Evolutionary conservation across 2,888 invertebrate genomes (phyloP).

Genomic region (Catocala nupta): DNA sequence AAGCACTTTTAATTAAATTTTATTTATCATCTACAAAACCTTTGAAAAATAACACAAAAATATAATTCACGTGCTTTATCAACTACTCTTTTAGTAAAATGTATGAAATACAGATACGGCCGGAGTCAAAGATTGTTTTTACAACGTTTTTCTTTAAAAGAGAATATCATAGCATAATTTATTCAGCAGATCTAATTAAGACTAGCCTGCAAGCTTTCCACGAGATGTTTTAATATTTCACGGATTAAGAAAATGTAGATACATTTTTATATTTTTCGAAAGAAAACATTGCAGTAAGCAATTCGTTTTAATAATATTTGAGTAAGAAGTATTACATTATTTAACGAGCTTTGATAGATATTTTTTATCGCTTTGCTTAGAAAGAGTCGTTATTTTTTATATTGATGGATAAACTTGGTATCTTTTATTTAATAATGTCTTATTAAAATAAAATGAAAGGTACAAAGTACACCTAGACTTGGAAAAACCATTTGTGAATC

Average conservation of each 20-base stretch:
- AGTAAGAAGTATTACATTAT: conserved; percentile 2
- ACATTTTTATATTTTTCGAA: neutral
- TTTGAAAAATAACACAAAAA: too few species aligned
- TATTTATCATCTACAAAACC: too few species aligned
- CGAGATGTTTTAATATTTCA: conserved; percentile 30
- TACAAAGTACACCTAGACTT: too few species aligned
- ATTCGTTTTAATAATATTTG: conserved; percentile 13
- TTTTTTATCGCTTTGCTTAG: neutral
- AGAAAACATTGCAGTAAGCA: conserved; percentile 9
- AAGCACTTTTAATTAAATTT: too few species aligned
- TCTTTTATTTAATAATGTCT: too few species aligned
- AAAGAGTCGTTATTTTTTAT: too few species aligned
- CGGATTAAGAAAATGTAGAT: conserved; percentile 9
- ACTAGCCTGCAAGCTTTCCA: conserved; percentile 23
- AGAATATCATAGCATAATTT: conserved; percentile 26
- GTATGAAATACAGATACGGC: neutral
- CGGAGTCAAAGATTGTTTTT: neutral
- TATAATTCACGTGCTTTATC: too few species aligned
- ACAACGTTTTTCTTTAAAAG: conserved; percentile 15
- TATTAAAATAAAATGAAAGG: too few species aligned
- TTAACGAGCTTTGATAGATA: neutral
- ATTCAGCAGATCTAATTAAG: conserved; percentile 36
- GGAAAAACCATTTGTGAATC: too few species aligned
- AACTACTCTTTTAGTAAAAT: too few species aligned
- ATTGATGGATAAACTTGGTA: too few species aligned